These are phyloP conservation scores for Hemicrepidius hirtus DNA, from an alignment of 2,888 invertebrate species.

Conservation along the genomic window DNA sequence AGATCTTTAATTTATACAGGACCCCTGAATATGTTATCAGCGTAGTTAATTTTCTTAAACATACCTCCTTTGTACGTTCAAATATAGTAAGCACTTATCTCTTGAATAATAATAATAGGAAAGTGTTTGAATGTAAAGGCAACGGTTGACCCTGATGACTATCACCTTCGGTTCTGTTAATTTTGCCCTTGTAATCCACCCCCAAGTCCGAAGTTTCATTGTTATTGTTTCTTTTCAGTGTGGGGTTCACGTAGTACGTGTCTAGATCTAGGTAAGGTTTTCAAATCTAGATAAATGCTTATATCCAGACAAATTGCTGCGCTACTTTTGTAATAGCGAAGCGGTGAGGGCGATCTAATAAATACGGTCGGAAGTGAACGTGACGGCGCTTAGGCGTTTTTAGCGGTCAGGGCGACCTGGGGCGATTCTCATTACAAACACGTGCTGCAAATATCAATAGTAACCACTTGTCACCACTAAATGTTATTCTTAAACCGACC, in stretches of 20 bases:
- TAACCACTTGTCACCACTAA: conserved; percentile 45
- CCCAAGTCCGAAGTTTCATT: conserved; percentile 8
- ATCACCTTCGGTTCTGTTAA: conserved; percentile 28
- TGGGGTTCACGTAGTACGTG: conserved; percentile 13
- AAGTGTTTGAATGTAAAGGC: conserved; percentile 22
- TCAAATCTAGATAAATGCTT: conserved; percentile 39
- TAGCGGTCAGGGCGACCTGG: conserved; percentile 13
- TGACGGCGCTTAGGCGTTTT: conserved; percentile 33
- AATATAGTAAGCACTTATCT: conserved; percentile 23
- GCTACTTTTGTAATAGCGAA: conserved; percentile 34
- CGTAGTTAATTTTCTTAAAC: neutral
- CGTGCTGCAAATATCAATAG: conserved; percentile 44
- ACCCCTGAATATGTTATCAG: too few species aligned
- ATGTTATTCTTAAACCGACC: conserved; percentile 38
- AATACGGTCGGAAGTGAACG: conserved; percentile 29
- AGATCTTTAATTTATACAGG: too few species aligned
- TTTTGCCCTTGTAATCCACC: conserved; percentile 28
- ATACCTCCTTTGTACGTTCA: conserved; percentile 1
- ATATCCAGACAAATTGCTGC: conserved; percentile 43
- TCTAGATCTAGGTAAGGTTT: conserved; percentile 20
- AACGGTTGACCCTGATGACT: conserved; percentile 36
- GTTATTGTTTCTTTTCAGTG: conserved; percentile 22
- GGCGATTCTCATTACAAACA: conserved; percentile 36
- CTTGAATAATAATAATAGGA: conserved; percentile 29
- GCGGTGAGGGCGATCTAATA: conserved; percentile 33